These are phyloP conservation scores for Gambusia holbrooki DNA, from an alignment of 2,113 vertebrate species.

Conservation along the genomic window DNA sequence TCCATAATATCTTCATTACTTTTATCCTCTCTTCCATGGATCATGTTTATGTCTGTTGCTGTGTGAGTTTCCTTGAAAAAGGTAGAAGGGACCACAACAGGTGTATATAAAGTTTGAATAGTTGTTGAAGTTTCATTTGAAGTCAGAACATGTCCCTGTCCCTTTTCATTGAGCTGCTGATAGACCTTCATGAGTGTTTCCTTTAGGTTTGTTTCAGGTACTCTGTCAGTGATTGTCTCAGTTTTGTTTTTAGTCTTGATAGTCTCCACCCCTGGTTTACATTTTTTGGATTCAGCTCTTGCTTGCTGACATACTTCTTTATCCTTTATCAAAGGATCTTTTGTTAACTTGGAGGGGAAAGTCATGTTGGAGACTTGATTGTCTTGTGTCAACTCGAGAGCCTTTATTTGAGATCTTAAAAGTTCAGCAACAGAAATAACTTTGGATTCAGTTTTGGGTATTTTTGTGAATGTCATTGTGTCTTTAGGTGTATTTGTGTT, in stretches of 20 bases:
- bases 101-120: constrained; percentile 15
- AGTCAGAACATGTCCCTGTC: constrained; percentile 18
- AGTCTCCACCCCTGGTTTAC: constrained; percentile 12
- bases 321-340: background rate
- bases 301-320: constrained; percentile 1
- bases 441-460: constrained; percentile 44
- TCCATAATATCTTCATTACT: constrained; percentile 17
- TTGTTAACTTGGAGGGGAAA: background rate
- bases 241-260: constrained; percentile 4
- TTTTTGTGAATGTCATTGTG: constrained; percentile 31
- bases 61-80: constrained; percentile 13
- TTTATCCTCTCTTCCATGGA: background rate
- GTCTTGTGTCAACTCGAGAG: constrained; percentile 33
- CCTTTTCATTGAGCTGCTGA: constrained; percentile 33
- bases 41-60: background rate
- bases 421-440: constrained; percentile 68
- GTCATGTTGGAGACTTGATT: constrained; percentile 15
- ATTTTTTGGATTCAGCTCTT: constrained; percentile 9
- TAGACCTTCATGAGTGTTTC: constrained; percentile 52
- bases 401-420: constrained; percentile 66
- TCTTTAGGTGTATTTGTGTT: constrained; percentile 8
- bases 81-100: constrained; percentile 12
- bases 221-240: background rate
- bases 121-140: background rate
- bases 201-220: constrained; percentile 35